Base-by-base conservation (phyloP, 1,140 invertebrate species). In the Heliconius nattereri region DNA sequence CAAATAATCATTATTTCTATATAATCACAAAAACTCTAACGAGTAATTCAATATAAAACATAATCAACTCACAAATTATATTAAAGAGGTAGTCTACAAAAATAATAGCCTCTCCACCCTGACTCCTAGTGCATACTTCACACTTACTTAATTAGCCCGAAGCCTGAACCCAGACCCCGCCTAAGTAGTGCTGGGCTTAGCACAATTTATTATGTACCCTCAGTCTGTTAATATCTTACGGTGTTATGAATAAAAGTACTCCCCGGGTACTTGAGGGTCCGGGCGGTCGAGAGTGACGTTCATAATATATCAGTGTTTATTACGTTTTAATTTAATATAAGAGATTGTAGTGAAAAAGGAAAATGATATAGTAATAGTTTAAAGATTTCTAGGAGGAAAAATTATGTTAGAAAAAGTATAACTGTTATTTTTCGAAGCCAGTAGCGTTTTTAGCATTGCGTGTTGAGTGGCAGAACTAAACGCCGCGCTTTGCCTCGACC, bases 141-240 rank as follows among this genome's bases (percentile, higher is more conserved):
- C 75, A 77, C 79, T 77, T 80, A 80, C 75, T 80, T 84, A 84
- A 84, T 84, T 84, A 84, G 83, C 78, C 49, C 32, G 40, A 29
- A 66, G 60, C 26, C 60, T 29, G 60, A 73, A 74, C 80, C 78
- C 76, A 37, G 80, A 73, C 74, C 66, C 60, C 70, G 49, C 32
- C 52, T 73, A 74, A 76, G 74, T 52, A 76, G 60, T 54, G 52
- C n/a, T 79, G 80, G 74, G 71, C 73, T 78, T 78, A 83, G 71
- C 66, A 74, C 76, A 80, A 84, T 84, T 84, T 82, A 82, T 84
- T 80, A 81, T 71, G 79, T 70, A 71, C 73, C 74, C 73, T 52
- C 45, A 60, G 54, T 75, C 49, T 52, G 79, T 74, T 40, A 66
- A 76, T 66, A 66, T 66, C 60, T 66, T 66, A 66, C 60, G 26